Base-by-base conservation (phyloP, 2,888 invertebrate species). In the Spilosoma lubricipeda region DNA sequence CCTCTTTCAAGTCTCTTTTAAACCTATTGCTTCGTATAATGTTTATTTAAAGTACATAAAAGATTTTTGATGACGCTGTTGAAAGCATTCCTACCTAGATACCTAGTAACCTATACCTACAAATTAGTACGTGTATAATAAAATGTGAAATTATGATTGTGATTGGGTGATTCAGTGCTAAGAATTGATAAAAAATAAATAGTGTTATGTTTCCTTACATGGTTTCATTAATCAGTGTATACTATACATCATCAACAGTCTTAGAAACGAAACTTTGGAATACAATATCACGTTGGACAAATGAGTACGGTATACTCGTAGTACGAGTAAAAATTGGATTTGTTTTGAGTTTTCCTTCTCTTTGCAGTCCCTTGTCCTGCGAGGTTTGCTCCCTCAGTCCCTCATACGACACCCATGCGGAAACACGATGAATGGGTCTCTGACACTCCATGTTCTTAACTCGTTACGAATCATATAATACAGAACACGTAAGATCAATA, bases 1-100 rank as follows among this genome's bases (percentile, higher is more conserved):
- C 73, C 76, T 70, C 71, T 76, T 69, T 59, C 74, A 78, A 76
- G 67, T 52, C 33, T 65, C 15, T 71, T 65, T 23, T 65, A 75
- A 73, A 77, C 76, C 73, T 72, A 48, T 56, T 76, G 67, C 71
- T 81, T 77, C 70, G 18, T 45, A 68, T 39, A 5, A 64, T 72
- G 27, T 77, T 75, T 39, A 72, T 75, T 33, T 5, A 36, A n/a
- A n/a, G 20, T 15, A 30, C 1, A 27, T 30, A 9, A 67, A 30
- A 45, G 27, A 30, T 0, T 30, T 48, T 30, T 27, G 5, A 30
- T 23, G 39, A 42, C n/a, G 11, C n/a, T 27, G 27, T 27, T 11
- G 1, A 27, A 59, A 59, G 4, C 27, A 15, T 59, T 27, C 3
- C 56, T 59, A 13, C 23, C 2, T 23, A 52, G 27, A 13, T 63